Conservation (phyloP, 2,113 vertebrate species). For the Tachycineta bicolor region DNA sequence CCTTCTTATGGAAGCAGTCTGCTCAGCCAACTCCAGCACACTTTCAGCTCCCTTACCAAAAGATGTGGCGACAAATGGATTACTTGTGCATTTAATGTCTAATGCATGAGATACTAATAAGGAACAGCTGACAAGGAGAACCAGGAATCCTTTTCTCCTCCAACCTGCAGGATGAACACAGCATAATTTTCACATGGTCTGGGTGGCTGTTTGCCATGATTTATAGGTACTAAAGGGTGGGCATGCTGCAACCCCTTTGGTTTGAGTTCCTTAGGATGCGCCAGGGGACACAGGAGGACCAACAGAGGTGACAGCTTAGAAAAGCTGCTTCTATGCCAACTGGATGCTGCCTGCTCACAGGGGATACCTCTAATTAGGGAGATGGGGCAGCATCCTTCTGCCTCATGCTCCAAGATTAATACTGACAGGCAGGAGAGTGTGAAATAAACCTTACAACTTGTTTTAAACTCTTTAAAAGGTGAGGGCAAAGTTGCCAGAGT, state of each 20-base stretch:
- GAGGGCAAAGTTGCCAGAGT: neutral
- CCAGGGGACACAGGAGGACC: neutral
- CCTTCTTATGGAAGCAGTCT: neutral
- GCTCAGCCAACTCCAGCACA: neutral
- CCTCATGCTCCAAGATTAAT: neutral
- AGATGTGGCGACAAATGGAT: neutral
- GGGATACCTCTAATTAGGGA: neutral
- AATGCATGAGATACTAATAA: neutral
- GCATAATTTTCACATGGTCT: neutral
- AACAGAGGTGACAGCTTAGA: neutral
- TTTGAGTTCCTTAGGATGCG: neutral
- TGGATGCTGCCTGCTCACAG: neutral
- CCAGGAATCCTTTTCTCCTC: neutral
- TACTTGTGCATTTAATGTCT: neutral
- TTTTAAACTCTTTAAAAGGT: neutral
- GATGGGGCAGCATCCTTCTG: neutral
- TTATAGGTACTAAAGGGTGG: neutral
- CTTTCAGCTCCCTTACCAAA: neutral
- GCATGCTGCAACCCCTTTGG: neutral
- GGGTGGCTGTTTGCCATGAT: neutral
- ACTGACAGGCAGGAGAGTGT: neutral
- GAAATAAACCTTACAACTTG: neutral
- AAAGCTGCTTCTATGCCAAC: neutral
- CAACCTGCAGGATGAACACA: neutral
- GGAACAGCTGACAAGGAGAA: neutral